phyloP scores from a whole-genome alignment of 2,797 vertebrate genomes.

The Serranus cabrilla region DNA sequence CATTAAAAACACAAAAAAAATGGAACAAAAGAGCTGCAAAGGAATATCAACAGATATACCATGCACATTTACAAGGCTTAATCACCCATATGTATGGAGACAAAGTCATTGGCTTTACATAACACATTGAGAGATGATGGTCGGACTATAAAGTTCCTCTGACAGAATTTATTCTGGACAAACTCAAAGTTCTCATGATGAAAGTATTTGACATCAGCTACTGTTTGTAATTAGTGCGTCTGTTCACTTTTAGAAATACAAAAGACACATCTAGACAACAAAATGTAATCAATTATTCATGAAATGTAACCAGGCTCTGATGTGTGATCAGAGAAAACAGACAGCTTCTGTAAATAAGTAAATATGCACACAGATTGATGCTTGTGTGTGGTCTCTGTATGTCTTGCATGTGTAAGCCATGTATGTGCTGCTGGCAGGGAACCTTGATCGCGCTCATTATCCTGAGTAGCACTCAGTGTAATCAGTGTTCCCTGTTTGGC shows the following conservation, averaged over 20 bases:
- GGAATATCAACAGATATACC: neutral
- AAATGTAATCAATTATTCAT: slow-evolving; percentile 61
- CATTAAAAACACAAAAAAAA: neutral
- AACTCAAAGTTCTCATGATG: slow-evolving; percentile 10
- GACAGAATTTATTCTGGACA: neutral
- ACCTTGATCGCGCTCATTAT: slow-evolving; percentile 72
- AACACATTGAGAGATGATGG: neutral
- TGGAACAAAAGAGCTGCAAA: neutral
- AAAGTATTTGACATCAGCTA: neutral
- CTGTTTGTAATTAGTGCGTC: slow-evolving; percentile 18
- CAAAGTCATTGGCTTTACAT: neutral
- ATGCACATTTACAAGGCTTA: neutral
- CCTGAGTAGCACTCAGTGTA: slow-evolving; percentile 79
- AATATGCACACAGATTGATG: slow-evolving; percentile 43
- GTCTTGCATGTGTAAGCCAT: slow-evolving; percentile 39
- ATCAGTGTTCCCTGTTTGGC: slow-evolving; percentile 70
- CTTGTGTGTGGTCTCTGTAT: slow-evolving; percentile 20
- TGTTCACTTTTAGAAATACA: slow-evolving; percentile 20
- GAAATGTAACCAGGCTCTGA: slow-evolving; percentile 32
- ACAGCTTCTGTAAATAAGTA: slow-evolving; percentile 54
- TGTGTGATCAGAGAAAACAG: slow-evolving; percentile 57
- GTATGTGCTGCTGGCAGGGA: slow-evolving; percentile 47
- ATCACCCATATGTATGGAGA: neutral
- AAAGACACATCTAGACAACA: slow-evolving; percentile 44
- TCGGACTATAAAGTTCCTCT: neutral